Percentiles rank a stretch among this genome's conserved stretches.
These are phyloP conservation scores for Yasuhikotakia modesta DNA, from an alignment of 2,797 vertebrate species.

Conservation along the genomic window DNA sequence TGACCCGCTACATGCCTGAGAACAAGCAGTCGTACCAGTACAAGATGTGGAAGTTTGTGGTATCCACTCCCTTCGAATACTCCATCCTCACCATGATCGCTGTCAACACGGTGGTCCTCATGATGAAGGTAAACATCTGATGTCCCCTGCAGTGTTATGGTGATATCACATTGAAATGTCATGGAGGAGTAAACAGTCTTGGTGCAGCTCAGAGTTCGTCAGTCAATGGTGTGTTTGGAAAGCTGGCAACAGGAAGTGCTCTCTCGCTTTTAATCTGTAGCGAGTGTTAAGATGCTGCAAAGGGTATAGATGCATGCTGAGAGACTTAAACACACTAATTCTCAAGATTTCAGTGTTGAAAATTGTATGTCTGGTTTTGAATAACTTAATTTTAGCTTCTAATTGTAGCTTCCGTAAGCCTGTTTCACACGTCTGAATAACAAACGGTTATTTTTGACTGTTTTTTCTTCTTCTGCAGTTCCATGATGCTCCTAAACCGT, in stretches of 20 bases:
- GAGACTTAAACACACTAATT: neutral
- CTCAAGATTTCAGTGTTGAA: conserved; percentile 4
- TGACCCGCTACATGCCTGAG: conserved; percentile 96
- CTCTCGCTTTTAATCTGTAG: neutral
- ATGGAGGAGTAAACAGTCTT: conserved; percentile 72
- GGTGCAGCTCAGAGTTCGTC: neutral
- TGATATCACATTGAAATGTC: no score
- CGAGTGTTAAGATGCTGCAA: neutral
- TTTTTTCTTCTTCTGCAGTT: conserved; percentile 77
- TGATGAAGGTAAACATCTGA: conserved; percentile 99
- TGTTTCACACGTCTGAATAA: conserved; percentile 15
- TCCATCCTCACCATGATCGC: conserved; percentile 98
- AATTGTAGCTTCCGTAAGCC: neutral
- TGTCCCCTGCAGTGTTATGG: no score
- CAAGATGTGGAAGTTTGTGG: conserved; percentile 98
- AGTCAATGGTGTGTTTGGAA: conserved; percentile 29
- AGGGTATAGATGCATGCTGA: neutral
- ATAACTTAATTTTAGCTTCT: conserved; percentile 14
- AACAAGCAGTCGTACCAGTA: conserved; percentile 97
- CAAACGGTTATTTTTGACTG: neutral
- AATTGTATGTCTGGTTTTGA: neutral
- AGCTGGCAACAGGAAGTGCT: conserved; percentile 1
- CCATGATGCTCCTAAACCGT: conserved; percentile 84
- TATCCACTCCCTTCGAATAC: conserved; percentile 96
- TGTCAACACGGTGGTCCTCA: conserved; percentile 94